Evolutionary conservation across 2,113 vertebrate genomes (phyloP).

Genomic region (Catharus bicknelli): DNA sequence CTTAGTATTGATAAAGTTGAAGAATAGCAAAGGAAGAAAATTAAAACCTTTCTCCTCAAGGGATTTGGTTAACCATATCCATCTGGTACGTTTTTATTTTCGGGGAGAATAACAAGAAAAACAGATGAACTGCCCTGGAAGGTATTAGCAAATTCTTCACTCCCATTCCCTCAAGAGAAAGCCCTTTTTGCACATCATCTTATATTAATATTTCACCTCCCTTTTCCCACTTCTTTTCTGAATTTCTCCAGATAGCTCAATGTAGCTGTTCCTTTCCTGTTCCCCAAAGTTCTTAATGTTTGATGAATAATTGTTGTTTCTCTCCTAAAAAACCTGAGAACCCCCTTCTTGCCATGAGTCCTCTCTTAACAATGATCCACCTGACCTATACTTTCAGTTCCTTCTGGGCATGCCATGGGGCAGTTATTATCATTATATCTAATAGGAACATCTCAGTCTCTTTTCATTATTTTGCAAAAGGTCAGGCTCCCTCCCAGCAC

Average conservation of each 20-base stretch:
- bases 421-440: background rate
- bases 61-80: slow-evolving; percentile 1
- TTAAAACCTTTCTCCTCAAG: background rate
- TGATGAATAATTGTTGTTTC: background rate
- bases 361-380: background rate
- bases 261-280: background rate
- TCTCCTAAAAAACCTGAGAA: background rate
- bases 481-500: background rate
- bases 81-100: background rate
- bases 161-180: background rate
- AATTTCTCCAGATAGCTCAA: background rate
- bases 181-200: background rate
- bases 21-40: background rate
- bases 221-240: background rate
- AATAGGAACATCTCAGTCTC: background rate
- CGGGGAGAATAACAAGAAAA: background rate
- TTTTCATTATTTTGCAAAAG: background rate
- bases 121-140: background rate
- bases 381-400: background rate
- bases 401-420: background rate
- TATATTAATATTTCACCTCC: background rate
- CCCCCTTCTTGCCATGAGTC: background rate
- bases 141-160: background rate
- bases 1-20: background rate
- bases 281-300: background rate